A percentile compares a stretch with the other conserved stretches of the same genome.
Evolutionary conservation across 2,797 vertebrate species (phyloP).

Genomic region (Gymnoscopelus microlampas): DNA sequence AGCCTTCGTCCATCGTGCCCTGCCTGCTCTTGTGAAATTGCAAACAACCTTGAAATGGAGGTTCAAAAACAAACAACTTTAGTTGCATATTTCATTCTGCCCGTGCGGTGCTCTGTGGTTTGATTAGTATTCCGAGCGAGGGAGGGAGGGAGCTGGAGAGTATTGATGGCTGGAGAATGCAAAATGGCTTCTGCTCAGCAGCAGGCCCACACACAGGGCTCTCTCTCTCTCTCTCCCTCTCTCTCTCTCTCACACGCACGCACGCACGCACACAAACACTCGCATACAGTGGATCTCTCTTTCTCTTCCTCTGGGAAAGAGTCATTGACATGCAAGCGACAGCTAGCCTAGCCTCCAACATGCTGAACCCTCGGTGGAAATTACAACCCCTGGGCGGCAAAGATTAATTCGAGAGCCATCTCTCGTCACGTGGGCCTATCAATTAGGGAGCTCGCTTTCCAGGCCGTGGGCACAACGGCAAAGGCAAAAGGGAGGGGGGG

Average conservation of each 20-base stretch:
- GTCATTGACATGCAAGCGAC: constrained; percentile 51
- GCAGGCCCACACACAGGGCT: background rate
- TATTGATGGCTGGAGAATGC: constrained; percentile 22
- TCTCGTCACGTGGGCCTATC: constrained; percentile 45
- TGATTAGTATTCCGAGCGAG: constrained; percentile 52
- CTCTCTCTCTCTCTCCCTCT: background rate
- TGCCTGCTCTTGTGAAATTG: constrained; percentile 14
- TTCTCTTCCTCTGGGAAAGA: constrained; percentile 31
- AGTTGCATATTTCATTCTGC: constrained; percentile 37
- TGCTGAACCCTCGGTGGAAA: constrained; percentile 12
- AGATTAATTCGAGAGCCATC: constrained; percentile 29
- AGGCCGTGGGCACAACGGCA: constrained; percentile 34
- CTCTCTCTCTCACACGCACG: background rate
- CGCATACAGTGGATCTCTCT: constrained; percentile 8
- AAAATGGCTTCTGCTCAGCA: constrained; percentile 35
- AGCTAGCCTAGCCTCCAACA: constrained; percentile 36
- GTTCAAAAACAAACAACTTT: constrained; percentile 34
- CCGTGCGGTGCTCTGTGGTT: background rate
- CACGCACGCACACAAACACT: constrained; percentile 9
- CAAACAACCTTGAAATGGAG: constrained; percentile 42
- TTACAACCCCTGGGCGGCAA: constrained; percentile 40
- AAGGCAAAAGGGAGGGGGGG: too few species aligned
- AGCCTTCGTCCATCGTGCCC: constrained; percentile 4
- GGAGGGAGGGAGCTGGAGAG: constrained; percentile 19
- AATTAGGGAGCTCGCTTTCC: constrained; percentile 68